Evolutionary conservation across 2,888 invertebrate species (phyloP), one percentile per base, ranked within the genome.

Genomic region (Baccha elongata): DNA sequence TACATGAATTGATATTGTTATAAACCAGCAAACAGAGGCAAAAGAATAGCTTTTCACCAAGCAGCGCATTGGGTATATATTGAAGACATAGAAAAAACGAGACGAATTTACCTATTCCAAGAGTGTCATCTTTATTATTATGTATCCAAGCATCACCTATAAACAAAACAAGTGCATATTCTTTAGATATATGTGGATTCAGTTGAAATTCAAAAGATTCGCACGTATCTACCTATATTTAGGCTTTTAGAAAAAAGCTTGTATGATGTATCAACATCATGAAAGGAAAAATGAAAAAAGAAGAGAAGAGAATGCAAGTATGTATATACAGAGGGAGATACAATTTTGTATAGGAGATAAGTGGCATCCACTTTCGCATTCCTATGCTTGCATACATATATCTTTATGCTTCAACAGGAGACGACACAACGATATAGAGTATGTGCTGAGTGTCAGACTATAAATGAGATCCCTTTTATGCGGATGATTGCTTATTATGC

Each of bases 401-500:
- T n/a, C n/a, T n/a, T n/a, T 13, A 17, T 55, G 55, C n/a, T 55
- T 26, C 15, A 13, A 35, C 23, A 42, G 32, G 58, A 58, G 26
- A 44, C 26, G 53, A 35, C n/a, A n/a, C 32, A 15, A 55, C 55
- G 55, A 35, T 10, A 15, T 44, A 42, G n/a, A 23, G 58, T 62
- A 62, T 48, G 42, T 75, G 50, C 50, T 65, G 75, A 81, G 69
- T 81, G 71, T 71, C 64, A 83, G 76, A 68, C 78, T 68, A 68
- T 68, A 73, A 78, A 83, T 73, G 68, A 68, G 67, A 76, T 78
- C 62, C 68, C 48, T 83, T 76, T 83, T 83, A 68, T 83, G 68
- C 23, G 72, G 55, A 72, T 83, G 78, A 83, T 83, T 83, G 67
- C 81, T 78, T 83, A 83, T 81, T 81, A 81, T 81, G 60, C 65